A percentile compares a stretch with the other conserved stretches of the same genome.
phyloP scores from a whole-genome alignment of 2,113 vertebrate genomes.

The Tor tambroides region DNA sequence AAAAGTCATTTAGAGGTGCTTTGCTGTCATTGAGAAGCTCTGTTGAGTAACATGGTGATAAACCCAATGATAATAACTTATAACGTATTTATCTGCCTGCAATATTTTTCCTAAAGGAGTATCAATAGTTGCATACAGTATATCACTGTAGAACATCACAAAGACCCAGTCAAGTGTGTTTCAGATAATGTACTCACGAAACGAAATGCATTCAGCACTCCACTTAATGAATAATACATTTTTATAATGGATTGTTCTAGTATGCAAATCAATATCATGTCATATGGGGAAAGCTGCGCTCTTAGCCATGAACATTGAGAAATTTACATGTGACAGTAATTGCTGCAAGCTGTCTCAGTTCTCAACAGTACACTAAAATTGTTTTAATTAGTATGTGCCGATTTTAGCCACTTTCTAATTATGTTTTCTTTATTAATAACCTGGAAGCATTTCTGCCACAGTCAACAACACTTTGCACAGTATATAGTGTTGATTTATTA shows the following conservation, averaged over 20 bases:
- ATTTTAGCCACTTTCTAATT: slow-evolving; percentile 12
- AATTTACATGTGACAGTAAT: slow-evolving; percentile 33
- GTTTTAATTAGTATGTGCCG: slow-evolving; percentile 25
- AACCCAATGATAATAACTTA: not conserved
- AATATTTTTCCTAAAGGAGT: not conserved
- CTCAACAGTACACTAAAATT: not conserved
- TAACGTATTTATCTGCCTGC: not conserved
- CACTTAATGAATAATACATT: slow-evolving; percentile 34
- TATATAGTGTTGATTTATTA: not conserved
- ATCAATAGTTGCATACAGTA: slow-evolving; percentile 7
- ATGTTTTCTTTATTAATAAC: slow-evolving; percentile 33
- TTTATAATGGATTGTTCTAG: slow-evolving; percentile 41
- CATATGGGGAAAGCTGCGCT: not conserved
- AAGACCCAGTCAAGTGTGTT: slow-evolving; percentile 18
- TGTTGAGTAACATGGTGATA: slow-evolving; percentile 19
- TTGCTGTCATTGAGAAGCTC: slow-evolving; percentile 4
- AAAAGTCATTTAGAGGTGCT: slow-evolving; percentile 16
- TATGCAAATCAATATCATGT: slow-evolving; percentile 42
- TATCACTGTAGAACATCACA: slow-evolving; percentile 15
- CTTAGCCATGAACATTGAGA: slow-evolving; percentile 7
- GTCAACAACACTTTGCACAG: not conserved
- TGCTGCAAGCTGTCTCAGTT: not conserved
- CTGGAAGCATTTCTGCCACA: not conserved
- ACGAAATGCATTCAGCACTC: not conserved
- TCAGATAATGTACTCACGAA: slow-evolving; percentile 11